Base-by-base conservation (phyloP, 2,113 vertebrate genomes). In the Lophotis ruficrista region DNA sequence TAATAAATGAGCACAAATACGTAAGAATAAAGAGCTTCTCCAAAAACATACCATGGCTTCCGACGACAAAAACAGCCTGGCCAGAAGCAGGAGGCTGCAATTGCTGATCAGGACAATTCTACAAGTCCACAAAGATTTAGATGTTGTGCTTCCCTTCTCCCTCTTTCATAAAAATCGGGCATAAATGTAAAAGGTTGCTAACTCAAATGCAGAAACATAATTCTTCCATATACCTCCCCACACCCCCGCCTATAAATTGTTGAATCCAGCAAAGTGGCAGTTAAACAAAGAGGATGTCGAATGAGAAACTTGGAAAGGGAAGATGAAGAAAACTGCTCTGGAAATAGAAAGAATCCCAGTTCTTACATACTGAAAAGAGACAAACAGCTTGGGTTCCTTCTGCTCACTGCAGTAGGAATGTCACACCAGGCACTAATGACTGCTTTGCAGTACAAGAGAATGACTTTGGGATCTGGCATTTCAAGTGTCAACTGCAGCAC, bases 331-430 rank as follows among this genome's bases (percentile, higher is more conserved):
- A 92, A 92, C 28, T 62, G 19, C 33, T 19, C 38, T 73, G 51
- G 78, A 95, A 95, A 85, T 31, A 88, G 66, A 72, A 95, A 83
- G 28, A 79, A 70, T 78, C 45, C 15, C 41, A 62, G 38, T 47
- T 80, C 70, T 73, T 81, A 58, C 14, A 62, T 11, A 31, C 23
- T 31, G 43, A 83, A 41, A 27, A 72, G 35, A 88, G 65, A 81
- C 61, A 91, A 94, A 89, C 89, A 96, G 73, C 95, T 96, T 95
- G 94, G 85, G 45, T 87, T 19, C 78, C 90, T 93, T 94, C 94
- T 95, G 90, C 75, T 90, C 56, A 27, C 78, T 91, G 58, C 25
- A 73, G 56, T 12, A 75, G 47, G 35, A 91, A 70, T 83, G 43
- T 78, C 64, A 92, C 45, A 90, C 41, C 43, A 66, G 82, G 60